Percentiles rank a stretch among this genome's conserved stretches.
These are phyloP conservation scores for Neodiprion pinetum DNA, from an alignment of 1,140 invertebrate species.

Conservation along the genomic window DNA sequence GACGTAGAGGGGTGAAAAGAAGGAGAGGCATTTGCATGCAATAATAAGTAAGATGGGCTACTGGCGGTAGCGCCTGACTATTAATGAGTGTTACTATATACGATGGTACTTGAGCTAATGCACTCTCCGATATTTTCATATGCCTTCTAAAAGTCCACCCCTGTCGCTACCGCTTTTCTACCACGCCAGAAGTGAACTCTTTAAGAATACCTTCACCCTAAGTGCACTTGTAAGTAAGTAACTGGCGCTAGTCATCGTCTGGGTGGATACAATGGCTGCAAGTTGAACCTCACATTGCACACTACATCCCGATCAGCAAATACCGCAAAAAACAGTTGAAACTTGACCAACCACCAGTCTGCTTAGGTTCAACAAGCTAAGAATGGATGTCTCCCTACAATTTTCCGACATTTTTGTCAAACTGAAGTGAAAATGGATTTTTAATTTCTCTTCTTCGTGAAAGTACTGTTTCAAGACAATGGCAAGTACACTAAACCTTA, in stretches of 20 bases:
- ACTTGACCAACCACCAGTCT: conserved; percentile 14
- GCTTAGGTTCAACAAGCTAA: no score
- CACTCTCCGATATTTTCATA: not conserved
- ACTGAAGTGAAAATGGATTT: no score
- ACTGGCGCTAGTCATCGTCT: no score
- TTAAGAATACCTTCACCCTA: not conserved
- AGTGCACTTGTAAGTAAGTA: not conserved
- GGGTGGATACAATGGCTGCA: no score
- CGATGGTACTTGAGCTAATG: conserved; percentile 5
- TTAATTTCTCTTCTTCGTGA: no score
- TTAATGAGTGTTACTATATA: not conserved
- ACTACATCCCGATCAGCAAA: not conserved
- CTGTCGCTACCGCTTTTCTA: not conserved
- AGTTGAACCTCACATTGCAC: no score
- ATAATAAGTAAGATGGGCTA: conserved; percentile 2
- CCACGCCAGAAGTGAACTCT: conserved; percentile 5
- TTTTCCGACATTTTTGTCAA: not conserved
- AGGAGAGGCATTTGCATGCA: not conserved
- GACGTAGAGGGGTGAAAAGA: not conserved
- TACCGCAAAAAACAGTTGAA: conserved; percentile 10
- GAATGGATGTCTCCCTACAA: not conserved
- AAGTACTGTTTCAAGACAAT: no score
- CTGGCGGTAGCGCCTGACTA: not conserved
- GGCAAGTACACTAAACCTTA: not conserved
- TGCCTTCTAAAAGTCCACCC: not conserved